A percentile compares a stretch with the other conserved stretches of the same genome.
Conservation (phyloP, 2,888 invertebrate species). For the Phaedon cochleariae region DNA sequence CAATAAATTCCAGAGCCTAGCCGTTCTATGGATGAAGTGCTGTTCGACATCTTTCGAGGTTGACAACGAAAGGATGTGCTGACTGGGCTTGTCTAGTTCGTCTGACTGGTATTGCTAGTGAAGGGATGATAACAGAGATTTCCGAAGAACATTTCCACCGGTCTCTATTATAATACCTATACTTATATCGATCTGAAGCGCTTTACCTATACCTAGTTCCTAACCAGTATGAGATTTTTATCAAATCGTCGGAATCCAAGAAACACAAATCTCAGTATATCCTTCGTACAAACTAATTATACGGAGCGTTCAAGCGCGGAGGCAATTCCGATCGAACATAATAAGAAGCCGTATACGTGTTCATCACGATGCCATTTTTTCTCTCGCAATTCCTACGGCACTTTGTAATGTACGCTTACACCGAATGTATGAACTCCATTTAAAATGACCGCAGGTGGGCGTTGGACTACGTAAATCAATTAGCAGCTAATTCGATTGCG, state of each 20-base stretch:
- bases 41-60: too few species aligned
- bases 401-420: neutral
- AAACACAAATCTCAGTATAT: neutral
- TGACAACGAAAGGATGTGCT: too few species aligned
- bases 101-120: too few species aligned
- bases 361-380: neutral
- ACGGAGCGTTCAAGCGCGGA: neutral
- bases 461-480: neutral
- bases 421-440: neutral
- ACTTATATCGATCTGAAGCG: too few species aligned
- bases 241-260: neutral
- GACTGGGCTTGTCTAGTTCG: too few species aligned
- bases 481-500: neutral
- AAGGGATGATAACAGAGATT: too few species aligned
- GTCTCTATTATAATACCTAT: too few species aligned
- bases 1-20: too few species aligned
- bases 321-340: neutral
- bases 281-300: neutral
- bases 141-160: too few species aligned
- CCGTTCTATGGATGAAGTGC: too few species aligned
- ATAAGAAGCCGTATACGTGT: slow-evolving; percentile 1
- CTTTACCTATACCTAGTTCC: too few species aligned
- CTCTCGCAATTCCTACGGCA: neutral
- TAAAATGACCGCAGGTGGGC: neutral
- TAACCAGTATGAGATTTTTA: neutral